Evolutionary conservation across 2,797 vertebrate genomes (phyloP), one percentile per base, ranked within the genome.

Genomic region (Halcyon badia): DNA sequence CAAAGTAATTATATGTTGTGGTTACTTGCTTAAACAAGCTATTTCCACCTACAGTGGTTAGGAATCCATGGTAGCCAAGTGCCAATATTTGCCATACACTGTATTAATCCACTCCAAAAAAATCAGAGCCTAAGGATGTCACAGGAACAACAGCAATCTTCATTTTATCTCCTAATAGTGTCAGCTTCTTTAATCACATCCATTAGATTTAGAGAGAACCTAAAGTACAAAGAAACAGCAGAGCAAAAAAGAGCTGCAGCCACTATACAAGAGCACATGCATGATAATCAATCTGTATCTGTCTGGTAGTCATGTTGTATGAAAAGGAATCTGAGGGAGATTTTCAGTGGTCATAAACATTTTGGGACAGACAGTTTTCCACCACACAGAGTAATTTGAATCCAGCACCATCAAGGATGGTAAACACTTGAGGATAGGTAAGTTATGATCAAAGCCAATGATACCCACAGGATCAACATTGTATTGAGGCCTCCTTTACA

Each of bases 391-490:
- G 51, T 87, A 95, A 89, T 90, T 69, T 88, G 61, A 94, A 94
- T 88, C 60, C 79, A 90, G 58, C 39, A 25, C 11, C 65, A 48
- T 62, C 48, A 73, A 52, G 52, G 35, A 65, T 12, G 4, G 89
- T 33, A 88, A 87, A 80, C 33, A n/a, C 65, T 89, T 54, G 42
- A 95, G 57, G 64, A 89, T 96, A 83, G 60, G 41, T 25, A 88
- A 37, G 35, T 37, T 8, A 24, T 56, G 41, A 96, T 68, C 49
- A 88, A 94, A 97, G 93, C 49, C 70, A 97, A 54, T 61, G 94
- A 65, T 8, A 54, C 9, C 24, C 86, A 91, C 3, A 87, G 77
- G 44, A 89, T 60, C 7, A 18, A 95, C 73, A 85, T 4, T 60
- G 46, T 64, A 39, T 44, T 44, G 31, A 65, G 56, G 33, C n/a